Percentiles rank a stretch among this genome's conserved stretches.
phyloP scores from a whole-genome alignment of 1,140 invertebrate genomes.

The Tetramorium simillimum region DNA sequence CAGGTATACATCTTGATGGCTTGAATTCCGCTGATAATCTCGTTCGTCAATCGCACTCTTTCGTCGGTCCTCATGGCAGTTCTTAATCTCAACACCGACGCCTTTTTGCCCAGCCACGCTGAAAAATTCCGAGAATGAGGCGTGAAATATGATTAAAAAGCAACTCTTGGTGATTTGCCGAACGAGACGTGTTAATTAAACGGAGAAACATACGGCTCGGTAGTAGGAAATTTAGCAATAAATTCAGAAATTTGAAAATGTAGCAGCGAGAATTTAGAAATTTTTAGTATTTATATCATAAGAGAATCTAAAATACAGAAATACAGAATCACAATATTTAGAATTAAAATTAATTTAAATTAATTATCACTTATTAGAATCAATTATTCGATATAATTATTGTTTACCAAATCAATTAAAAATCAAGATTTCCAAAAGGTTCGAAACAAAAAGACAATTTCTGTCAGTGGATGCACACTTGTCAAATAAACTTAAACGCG shows the following conservation, averaged over 20 bases:
- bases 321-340: not conserved
- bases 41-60: constrained; percentile 93
- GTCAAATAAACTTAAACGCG: not conserved
- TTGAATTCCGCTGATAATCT: constrained; percentile 92
- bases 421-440: not conserved
- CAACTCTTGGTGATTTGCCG: not conserved
- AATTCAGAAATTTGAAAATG: not conserved
- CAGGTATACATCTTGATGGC: constrained; percentile 97
- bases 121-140: constrained; percentile 43
- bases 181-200: not conserved
- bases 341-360: not conserved
- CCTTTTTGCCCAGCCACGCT: constrained; percentile 90
- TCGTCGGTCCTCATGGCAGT: constrained; percentile 92
- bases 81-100: constrained; percentile 85
- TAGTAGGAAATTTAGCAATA: not conserved
- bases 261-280: not conserved
- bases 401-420: not conserved
- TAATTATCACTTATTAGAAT: not conserved
- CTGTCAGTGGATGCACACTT: not conserved
- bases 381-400: not conserved
- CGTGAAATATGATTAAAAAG: not conserved
- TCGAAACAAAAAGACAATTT: not conserved
- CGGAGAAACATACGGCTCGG: not conserved
- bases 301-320: not conserved
- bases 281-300: not conserved